Conservation (phyloP, 2,113 vertebrate species). For the Otolemur garnettii region DNA sequence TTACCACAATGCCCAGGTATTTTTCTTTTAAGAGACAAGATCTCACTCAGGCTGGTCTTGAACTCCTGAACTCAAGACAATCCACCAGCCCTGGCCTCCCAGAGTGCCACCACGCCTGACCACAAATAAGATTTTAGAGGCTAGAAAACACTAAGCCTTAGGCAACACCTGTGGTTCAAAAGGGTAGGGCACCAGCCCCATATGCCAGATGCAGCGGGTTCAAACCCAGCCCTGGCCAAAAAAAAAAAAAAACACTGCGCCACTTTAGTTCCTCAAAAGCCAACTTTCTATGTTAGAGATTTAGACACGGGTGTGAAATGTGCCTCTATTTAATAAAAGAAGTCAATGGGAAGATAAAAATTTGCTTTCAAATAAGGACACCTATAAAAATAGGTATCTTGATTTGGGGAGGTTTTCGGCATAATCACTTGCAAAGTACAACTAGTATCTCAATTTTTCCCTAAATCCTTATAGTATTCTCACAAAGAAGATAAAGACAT, state of each 20-base stretch:
- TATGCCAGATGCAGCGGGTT: too few relatives aligned
- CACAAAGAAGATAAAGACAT: slow-evolving; percentile 41
- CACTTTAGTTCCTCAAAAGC: slow-evolving; percentile 54
- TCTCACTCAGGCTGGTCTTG: too few relatives aligned
- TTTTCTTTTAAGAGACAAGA: too few relatives aligned
- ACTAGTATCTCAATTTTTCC: slow-evolving; percentile 38
- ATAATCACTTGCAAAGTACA: slow-evolving; percentile 55
- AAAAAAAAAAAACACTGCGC: not conserved
- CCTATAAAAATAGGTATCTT: slow-evolving; percentile 44
- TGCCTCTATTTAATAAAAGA: slow-evolving; percentile 21
- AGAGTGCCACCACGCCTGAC: too few relatives aligned
- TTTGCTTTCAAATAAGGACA: slow-evolving; percentile 59
- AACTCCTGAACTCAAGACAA: too few relatives aligned
- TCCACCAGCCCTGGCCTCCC: too few relatives aligned
- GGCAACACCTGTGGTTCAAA: too few relatives aligned
- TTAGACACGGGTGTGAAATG: not conserved
- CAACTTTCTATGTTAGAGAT: slow-evolving; percentile 39
- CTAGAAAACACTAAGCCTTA: too few relatives aligned
- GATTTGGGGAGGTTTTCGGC: not conserved
- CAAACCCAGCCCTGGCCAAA: too few relatives aligned
- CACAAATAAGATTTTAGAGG: too few relatives aligned
- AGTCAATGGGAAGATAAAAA: slow-evolving; percentile 40
- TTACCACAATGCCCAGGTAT: too few relatives aligned
- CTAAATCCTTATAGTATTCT: slow-evolving; percentile 47
- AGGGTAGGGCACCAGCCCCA: too few relatives aligned